phyloP scores from a whole-genome alignment of 2,113 vertebrate species.

The Penelope pileata region DNA sequence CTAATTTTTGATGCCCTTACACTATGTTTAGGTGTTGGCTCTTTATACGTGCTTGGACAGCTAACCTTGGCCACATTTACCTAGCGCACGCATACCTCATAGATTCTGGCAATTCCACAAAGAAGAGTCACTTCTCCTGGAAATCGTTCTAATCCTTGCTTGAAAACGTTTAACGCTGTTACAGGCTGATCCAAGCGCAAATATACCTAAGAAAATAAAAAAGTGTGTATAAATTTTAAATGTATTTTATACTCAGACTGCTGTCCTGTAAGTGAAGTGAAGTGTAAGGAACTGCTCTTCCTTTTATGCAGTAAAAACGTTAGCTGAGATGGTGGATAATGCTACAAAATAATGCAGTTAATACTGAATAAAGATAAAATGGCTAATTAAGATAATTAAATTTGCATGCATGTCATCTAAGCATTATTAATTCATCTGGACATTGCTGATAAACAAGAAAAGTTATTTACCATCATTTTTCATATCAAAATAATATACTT shows the following conservation, averaged over 20 bases:
- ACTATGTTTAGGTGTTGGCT: background rate
- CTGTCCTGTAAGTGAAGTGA: background rate
- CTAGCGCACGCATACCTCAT: constrained; percentile 78
- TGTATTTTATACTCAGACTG: background rate
- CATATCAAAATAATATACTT: background rate
- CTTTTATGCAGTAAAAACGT: background rate
- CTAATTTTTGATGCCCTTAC: background rate
- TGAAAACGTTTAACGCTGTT: constrained; percentile 92
- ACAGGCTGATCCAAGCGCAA: constrained; percentile 93
- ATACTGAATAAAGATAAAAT: background rate
- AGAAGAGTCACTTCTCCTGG: constrained; percentile 93
- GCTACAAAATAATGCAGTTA: background rate
- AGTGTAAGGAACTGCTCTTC: background rate
- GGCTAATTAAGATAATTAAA: background rate
- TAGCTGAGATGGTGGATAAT: background rate
- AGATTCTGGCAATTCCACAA: constrained; percentile 94
- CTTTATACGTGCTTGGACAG: background rate
- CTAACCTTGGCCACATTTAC: background rate
- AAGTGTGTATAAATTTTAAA: background rate
- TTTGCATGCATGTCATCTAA: background rate
- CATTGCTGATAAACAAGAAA: background rate
- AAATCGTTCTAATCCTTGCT: constrained; percentile 94
- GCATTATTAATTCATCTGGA: background rate
- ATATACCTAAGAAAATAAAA: constrained; percentile 84
- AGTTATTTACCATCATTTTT: background rate